phyloP scores from a whole-genome alignment of 2,888 invertebrate genomes.

The Parnassius glacialis region DNA sequence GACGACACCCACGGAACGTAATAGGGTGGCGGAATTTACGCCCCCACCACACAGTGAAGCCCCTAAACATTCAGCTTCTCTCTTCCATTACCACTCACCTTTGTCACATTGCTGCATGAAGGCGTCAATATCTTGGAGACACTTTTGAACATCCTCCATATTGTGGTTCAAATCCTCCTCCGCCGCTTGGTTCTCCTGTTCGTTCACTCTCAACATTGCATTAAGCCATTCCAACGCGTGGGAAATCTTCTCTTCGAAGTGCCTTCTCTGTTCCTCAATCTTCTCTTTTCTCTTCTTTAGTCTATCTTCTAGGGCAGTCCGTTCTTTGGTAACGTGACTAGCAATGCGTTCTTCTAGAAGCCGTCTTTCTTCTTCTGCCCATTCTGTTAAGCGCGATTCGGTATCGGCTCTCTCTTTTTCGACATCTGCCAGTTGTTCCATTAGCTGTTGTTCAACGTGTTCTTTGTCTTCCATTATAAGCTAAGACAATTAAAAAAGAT shows the following conservation, averaged over 20 bases:
- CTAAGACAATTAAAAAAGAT: constrained; percentile 17
- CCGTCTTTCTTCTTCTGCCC: constrained; percentile 47
- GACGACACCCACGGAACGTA: too few species aligned
- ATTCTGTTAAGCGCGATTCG: constrained; percentile 39
- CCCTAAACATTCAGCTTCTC: too few species aligned
- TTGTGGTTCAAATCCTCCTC: constrained; percentile 48
- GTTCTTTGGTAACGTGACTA: constrained; percentile 41
- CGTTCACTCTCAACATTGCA: constrained; percentile 38
- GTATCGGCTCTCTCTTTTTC: constrained; percentile 41
- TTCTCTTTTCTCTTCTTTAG: constrained; percentile 44
- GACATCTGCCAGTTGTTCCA: constrained; percentile 43
- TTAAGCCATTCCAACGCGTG: constrained; percentile 41
- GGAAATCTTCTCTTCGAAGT: constrained; percentile 43
- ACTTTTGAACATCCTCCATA: constrained; percentile 43
- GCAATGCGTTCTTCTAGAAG: constrained; percentile 59
- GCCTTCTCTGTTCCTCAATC: constrained; percentile 42
- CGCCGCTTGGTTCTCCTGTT: constrained; percentile 48
- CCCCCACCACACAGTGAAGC: too few species aligned
- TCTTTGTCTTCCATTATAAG: constrained; percentile 32
- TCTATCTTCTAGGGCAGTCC: constrained; percentile 43
- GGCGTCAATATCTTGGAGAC: constrained; percentile 44
- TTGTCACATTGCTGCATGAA: constrained; percentile 60
- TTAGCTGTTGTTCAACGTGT: constrained; percentile 38
- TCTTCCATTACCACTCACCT: constrained; percentile 45
- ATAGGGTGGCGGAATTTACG: too few species aligned